Conservation (phyloP, 2,113 vertebrate genomes). For the Pagrus major region DNA sequence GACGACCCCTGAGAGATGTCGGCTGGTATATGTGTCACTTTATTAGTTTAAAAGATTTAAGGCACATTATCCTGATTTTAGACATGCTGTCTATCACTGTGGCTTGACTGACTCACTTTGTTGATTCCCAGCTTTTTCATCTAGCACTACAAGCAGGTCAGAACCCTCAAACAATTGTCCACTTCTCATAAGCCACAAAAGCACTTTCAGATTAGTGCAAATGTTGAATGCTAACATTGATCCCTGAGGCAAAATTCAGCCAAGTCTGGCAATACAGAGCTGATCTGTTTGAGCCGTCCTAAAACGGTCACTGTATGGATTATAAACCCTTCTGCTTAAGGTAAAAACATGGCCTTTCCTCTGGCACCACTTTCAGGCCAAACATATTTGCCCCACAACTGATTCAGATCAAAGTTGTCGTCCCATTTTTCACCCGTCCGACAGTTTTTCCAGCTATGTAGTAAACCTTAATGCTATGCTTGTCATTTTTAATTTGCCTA, state of each 20-base stretch:
- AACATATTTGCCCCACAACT: not conserved
- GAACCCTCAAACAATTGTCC: not conserved
- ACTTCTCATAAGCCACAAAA: not conserved
- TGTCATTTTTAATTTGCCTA: too few relatives aligned
- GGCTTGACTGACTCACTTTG: not conserved
- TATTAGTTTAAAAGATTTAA: slow-evolving; percentile 40
- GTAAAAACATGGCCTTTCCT: too few relatives aligned
- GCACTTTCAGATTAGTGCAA: not conserved
- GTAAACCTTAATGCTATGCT: not conserved
- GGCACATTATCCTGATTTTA: slow-evolving; percentile 17
- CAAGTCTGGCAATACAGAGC: not conserved
- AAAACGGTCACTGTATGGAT: not conserved
- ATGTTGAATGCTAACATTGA: not conserved
- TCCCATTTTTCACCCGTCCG: too few relatives aligned
- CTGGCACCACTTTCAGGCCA: too few relatives aligned
- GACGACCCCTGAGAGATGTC: slow-evolving; percentile 32
- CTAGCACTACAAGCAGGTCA: not conserved
- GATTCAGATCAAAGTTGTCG: not conserved
- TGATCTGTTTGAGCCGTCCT: not conserved
- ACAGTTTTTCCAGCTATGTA: not conserved
- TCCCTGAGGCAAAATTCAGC: not conserved
- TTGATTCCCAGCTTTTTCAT: not conserved
- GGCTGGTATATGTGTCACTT: slow-evolving; percentile 52
- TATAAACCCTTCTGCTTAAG: not conserved
- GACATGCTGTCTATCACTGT: not conserved